Conservation (phyloP, 2,888 invertebrate genomes). For the Carcina quercana region DNA sequence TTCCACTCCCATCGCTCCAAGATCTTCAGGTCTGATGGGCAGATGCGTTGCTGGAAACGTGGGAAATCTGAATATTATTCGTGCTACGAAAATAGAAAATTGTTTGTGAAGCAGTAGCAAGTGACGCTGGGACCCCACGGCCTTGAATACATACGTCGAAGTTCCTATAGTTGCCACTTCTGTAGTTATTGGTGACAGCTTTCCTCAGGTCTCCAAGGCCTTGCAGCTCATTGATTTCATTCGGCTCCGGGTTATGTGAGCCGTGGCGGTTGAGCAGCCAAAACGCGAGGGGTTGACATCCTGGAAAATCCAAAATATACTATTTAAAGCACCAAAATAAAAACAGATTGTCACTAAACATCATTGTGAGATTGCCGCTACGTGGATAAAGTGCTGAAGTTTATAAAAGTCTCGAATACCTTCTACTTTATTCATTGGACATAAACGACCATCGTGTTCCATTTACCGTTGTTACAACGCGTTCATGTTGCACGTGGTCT, state of each 20-base stretch:
- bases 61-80: background rate
- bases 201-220: slow-evolving; percentile 74
- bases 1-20: slow-evolving; percentile 81
- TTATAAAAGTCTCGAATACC: too few species aligned
- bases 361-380: too few species aligned
- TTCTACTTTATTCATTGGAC: too few species aligned
- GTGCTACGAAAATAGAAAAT: background rate
- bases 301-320: too few species aligned
- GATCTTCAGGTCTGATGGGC: slow-evolving; percentile 78
- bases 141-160: slow-evolving; percentile 48
- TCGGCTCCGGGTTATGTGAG: slow-evolving; percentile 76
- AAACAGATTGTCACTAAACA: too few species aligned
- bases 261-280: slow-evolving; percentile 84
- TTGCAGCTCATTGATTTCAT: slow-evolving; percentile 69
- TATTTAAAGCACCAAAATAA: too few species aligned
- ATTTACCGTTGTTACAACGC: too few species aligned
- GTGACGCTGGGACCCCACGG: background rate
- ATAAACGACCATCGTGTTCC: too few species aligned
- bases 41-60: slow-evolving; percentile 72
- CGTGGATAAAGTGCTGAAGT: too few species aligned
- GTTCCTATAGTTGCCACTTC: slow-evolving; percentile 52
- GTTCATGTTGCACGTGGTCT: too few species aligned
- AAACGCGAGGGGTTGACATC: slow-evolving; percentile 81
- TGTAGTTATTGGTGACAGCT: slow-evolving; percentile 79
- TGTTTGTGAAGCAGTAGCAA: background rate